Base-by-base conservation (phyloP, 2,888 invertebrate species). In the Dicranocentrus wangi region DNA sequence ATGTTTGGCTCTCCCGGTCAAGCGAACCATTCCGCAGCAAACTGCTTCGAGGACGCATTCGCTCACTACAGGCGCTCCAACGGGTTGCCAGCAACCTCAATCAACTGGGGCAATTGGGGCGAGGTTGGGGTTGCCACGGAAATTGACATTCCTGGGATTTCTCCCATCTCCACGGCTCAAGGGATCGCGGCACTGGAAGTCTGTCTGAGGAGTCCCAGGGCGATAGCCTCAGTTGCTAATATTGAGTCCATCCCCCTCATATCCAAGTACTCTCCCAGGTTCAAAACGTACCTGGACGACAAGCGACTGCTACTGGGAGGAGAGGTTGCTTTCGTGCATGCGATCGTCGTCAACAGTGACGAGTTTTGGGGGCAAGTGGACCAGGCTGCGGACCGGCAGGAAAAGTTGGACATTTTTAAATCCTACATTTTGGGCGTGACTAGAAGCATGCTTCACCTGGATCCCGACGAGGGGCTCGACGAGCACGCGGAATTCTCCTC, bases 101-200 rank as follows among this genome's bases (percentile, higher is more conserved):
- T 81, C 32, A 81, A 81, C 27, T 81, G 81, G 81, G 81, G 77
- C 42, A 39, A 63, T 3, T 60, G 55, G n/a, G n/a, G n/a, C n/a
- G n/a, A n/a, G 19, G 51, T 3, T 51, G 28, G 28, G 13, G 39
- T 39, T 39, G 68, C 77, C 0, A 39, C 77, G 13, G 69, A 69
- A 39, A 10, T 43, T 7, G 63, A 81, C 13, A 39, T 77, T 8
- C 47, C 61, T 7, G 77, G 77, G 2, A 7, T 61, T 1, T 19
- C 28, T 5, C 61, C 68, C 3, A 28, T 77, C 1, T 28, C 77
- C 1, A 77, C 43, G 1, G 21, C 19, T 0, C 61, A 69, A 51
- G 77, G 77, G 1, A 27, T 83, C 1, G n/a, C 47, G 2, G 68
- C 73, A 0, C 23, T 80, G n/a, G 61, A 80, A n/a, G 27, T 2